Base-by-base conservation (phyloP, 2,888 invertebrate species). In the Synanthedon tipuliformis region DNA sequence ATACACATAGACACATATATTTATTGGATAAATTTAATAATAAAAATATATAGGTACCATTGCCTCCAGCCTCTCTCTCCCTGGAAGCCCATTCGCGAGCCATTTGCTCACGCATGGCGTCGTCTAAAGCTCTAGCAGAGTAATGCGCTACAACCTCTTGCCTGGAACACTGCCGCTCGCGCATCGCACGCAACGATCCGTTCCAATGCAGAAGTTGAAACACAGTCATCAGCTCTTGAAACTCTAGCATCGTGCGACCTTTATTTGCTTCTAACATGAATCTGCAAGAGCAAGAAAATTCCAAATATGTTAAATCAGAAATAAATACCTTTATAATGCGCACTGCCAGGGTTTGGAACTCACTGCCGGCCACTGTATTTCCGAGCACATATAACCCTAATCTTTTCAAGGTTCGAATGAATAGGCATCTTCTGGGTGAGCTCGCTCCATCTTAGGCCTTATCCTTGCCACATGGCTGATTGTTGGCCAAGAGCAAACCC, bases 151-250 rank as follows among this genome's bases (percentile, higher is more conserved):
- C 95, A 48, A 94, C 93, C 78, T 97, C 97, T 76, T 97, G 96
- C 62, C 97, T 89, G 57, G 96, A 96, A 81, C 97, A 97, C 78
- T 97, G 96, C 50, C 97, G 90, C 79, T 97, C 97, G 50, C 97
- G 89, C 97, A 97, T 97, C 50, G 97, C 97, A 66, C 96, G 95
- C 65, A 97, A 82, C 61, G 95, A 96, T n/a, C 97, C 97, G 78
- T 97, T 97, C 97, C 97, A 97, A 82, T 97, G 97, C 52, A 97
- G 89, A 61, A 97, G 89, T 84, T 97, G 97, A 84, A 97, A 97
- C 51, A 97, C 97, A n/a, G 97, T 97, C 97, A 97, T 97, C 68
- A 97, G 86, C 78, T 97, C 97, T 81, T 97, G 97, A 88, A 97
- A 97, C 81, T 97, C 97, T 60, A 97, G 89, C 97, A 97, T 97